These are phyloP conservation scores for Eufriesea mexicana DNA, from an alignment of 1,140 invertebrate genomes.

Conservation along the genomic window DNA sequence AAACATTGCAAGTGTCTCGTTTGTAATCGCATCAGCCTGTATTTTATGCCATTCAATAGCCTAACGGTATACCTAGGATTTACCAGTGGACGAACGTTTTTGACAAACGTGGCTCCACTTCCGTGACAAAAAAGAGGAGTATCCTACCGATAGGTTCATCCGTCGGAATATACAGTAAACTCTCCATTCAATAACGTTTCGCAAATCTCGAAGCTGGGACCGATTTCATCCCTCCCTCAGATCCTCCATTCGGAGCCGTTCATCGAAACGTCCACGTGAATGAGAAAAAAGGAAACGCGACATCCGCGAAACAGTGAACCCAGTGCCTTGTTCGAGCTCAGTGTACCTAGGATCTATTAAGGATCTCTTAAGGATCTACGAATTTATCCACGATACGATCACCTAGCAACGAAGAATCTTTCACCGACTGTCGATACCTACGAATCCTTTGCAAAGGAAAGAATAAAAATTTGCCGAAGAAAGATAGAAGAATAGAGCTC, in stretches of 20 bases:
- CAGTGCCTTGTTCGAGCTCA: not conserved
- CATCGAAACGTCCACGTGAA: not conserved
- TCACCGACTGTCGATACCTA: no score
- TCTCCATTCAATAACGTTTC: not conserved
- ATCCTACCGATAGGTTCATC: not conserved
- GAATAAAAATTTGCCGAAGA: not conserved
- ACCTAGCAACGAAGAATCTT: not conserved
- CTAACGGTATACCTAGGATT: not conserved
- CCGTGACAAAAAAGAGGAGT: not conserved
- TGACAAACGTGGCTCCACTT: not conserved
- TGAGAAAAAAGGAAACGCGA: not conserved
- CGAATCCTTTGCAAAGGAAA: not conserved
- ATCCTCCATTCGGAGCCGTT: not conserved
- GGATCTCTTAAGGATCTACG: no score
- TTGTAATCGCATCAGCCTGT: not conserved
- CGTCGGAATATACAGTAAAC: not conserved
- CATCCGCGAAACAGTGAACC: not conserved
- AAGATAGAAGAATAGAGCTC: no score
- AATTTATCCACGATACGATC: not conserved
- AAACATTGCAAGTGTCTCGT: not conserved
- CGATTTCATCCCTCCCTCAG: not conserved
- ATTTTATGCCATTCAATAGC: not conserved
- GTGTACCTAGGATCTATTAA: not conserved
- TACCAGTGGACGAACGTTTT: not conserved
- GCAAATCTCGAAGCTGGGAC: slow-evolving; percentile 14